Base-by-base conservation (phyloP, 1,140 invertebrate genomes). In the Brachionus rubens region DNA sequence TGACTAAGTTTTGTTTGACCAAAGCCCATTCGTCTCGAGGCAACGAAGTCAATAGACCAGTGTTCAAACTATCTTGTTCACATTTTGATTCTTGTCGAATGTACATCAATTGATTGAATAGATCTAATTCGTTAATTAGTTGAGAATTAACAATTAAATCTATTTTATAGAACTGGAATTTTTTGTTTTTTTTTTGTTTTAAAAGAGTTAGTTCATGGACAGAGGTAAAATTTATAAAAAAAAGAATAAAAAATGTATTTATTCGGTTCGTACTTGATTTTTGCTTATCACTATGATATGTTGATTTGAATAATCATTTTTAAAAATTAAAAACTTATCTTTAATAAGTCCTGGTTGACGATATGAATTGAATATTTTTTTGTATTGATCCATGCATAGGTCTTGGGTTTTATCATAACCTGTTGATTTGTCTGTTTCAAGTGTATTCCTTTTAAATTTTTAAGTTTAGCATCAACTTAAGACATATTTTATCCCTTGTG, bases 341-440 rank as follows among this genome's bases (percentile, higher is more conserved):
- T 75, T 76, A 72, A 72, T 3, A 50, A 88, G 79, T 33, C 89
- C 90, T 0, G 96, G 93, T 78, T 90, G 87, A 21, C 96, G 88
- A 82, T 93, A 98, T 3, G 91, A 91, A 21, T 90, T 90, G 76
- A 98, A 89, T 43, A 99, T 87, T 41, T 93, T 88, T 81, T 96
- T 93, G 84, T 97, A 97, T 82, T 99, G 96, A 28, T 92, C 90
- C 96, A 99, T 99, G 83, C 96, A 99, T 30, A 98, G 0, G 91
- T 90, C 16, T 82, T 96, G 92, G 78, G 91, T 90, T 80, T 92
- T 92, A 46, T 67, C 62, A 47, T 16, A 46, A 26, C 62, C 91
- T 3, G 90, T 90, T 0, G 91, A 90, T 41, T 89, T 85, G 80
- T 97, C 94, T 40, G 89, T 84, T 14, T 91, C 90, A 50, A 96